phyloP scores from a whole-genome alignment of 2,888 invertebrate species.

The Plebejus melissa region DNA sequence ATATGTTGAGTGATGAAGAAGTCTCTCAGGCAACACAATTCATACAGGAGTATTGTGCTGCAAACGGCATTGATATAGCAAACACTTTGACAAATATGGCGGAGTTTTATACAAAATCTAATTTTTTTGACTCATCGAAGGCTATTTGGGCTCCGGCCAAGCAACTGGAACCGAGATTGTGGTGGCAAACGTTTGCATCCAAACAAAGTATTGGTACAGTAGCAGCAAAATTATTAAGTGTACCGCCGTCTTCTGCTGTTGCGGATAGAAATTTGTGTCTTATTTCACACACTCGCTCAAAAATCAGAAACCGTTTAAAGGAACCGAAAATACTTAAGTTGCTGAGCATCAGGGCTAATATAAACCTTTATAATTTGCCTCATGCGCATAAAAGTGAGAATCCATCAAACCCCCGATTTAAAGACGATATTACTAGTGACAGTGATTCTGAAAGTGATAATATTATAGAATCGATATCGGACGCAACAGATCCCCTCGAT shows the following conservation, averaged over 20 bases:
- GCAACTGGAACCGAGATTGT: background rate
- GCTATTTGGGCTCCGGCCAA: background rate
- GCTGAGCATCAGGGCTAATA: no score
- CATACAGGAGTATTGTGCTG: background rate
- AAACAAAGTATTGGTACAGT: slow-evolving; percentile 3
- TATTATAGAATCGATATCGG: no score
- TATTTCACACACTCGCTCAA: background rate
- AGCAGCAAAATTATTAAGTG: background rate
- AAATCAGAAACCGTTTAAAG: background rate
- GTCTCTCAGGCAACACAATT: slow-evolving; percentile 2
- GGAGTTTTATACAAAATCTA: slow-evolving; percentile 4
- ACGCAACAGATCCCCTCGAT: no score
- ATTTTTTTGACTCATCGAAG: background rate
- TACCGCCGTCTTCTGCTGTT: background rate
- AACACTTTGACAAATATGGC: background rate
- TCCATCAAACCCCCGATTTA: no score
- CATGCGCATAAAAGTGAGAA: no score
- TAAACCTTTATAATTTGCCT: no score
- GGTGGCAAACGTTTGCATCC: background rate
- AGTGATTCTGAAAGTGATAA: no score
- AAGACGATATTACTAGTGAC: no score
- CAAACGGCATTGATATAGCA: background rate
- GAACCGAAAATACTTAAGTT: no score
- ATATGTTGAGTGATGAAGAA: background rate
- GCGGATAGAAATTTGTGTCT: background rate